Base-by-base conservation (phyloP, 2,888 invertebrate species). In the Heliothis peltigera region DNA sequence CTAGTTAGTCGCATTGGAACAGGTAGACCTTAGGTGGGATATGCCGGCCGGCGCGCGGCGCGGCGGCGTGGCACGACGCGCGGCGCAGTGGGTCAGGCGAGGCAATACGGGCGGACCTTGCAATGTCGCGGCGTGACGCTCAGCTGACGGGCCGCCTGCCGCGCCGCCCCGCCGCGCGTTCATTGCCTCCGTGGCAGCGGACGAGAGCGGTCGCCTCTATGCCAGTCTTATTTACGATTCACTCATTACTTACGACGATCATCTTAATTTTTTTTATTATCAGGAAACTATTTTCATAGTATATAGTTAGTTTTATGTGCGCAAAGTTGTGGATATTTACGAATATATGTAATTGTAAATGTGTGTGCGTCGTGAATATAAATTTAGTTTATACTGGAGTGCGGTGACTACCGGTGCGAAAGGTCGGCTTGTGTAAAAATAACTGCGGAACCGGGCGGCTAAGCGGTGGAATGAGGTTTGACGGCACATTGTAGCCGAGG, bases 181-280 rank as follows among this genome's bases (percentile, higher is more conserved):
- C 96, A 96, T 96, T 96, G 96, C 95, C 95, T 96, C 94, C 95
- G 96, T 95, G 96, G 96, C 96, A 90, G 93, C 93, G 93, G 93
- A 88, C 87, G 92, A 85, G 93, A 91, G 89, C 90, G 89, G 89
- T 87, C 90, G 93, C 82, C 74, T 79, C 81, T 86, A 91, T 90
- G 92, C 85, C 70, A 77, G 73, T 79, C 75, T 75, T 70, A 64
- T 79, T 81, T 83, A 85, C 84, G 80, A 84, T 74, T 67, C 56
- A 53, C 64, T 58, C 48, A 66, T 52, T 68, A 66, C 61, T 74
- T 64, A 58, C 81, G 74, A 83, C 68, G 65, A 79, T 70, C 51
- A 64, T 76, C 70, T 54, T 42, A 51, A 19, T 55, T 65, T 63
- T 71, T 63, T 61, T 71, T 71, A 49, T 59, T 71, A 76, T 64